Evolutionary conservation across 2,888 invertebrate genomes (phyloP).

Genomic region (Drosophila eohydei): DNA sequence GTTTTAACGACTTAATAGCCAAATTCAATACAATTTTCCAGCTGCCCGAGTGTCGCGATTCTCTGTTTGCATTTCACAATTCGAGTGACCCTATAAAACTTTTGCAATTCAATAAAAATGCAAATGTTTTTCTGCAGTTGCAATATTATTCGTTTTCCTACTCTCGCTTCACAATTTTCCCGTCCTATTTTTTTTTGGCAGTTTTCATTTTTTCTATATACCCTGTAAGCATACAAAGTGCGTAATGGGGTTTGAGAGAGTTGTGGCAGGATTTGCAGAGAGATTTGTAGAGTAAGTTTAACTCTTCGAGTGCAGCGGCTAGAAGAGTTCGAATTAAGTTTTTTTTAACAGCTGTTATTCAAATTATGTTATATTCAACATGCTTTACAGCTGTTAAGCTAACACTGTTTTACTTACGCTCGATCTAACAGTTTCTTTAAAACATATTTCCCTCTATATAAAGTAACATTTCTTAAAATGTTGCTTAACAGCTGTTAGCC

Average conservation of each 20-base stretch:
- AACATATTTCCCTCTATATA: neutral
- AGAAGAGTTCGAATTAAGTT: neutral
- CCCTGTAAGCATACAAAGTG: slow-evolving; percentile 12
- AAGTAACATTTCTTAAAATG: neutral
- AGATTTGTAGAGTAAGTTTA: neutral
- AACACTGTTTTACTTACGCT: neutral
- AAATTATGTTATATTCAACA: neutral
- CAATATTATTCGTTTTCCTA: slow-evolving; percentile 29
- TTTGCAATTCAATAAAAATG: slow-evolving; percentile 79
- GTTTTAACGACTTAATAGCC: slow-evolving; percentile 78
- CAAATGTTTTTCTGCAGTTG: slow-evolving; percentile 66
- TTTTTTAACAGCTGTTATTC: neutral
- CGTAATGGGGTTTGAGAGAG: neutral
- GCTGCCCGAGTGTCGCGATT: slow-evolving; percentile 49
- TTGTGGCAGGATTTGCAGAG: neutral
- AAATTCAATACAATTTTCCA: slow-evolving; percentile 80
- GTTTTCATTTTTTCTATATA: slow-evolving; percentile 46
- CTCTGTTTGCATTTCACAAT: slow-evolving; percentile 7
- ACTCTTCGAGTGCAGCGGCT: neutral
- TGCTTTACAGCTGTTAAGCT: neutral
- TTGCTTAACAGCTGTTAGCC: neutral
- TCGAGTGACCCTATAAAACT: slow-evolving; percentile 65
- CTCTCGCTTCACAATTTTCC: slow-evolving; percentile 9
- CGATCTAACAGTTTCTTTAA: neutral
- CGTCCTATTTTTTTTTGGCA: slow-evolving; percentile 38